phyloP scores from a whole-genome alignment of 2,797 vertebrate genomes.

The Sarcophilus harrisii region DNA sequence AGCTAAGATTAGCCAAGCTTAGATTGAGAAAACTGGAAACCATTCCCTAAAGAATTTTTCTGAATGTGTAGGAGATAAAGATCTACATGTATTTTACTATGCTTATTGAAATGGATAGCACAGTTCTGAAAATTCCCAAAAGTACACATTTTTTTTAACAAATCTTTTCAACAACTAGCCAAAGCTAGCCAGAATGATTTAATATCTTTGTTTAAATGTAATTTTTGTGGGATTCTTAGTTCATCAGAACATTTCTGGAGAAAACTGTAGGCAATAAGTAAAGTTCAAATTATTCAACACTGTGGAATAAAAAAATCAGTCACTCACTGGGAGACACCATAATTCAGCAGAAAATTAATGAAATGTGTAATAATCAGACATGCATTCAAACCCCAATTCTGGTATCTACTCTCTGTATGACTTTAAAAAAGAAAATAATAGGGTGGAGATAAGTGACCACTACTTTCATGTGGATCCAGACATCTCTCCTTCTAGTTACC shows the following conservation, averaged over 20 bases:
- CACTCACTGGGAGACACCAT: background rate
- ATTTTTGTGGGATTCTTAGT: background rate
- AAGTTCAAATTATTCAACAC: background rate
- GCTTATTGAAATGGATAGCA: background rate
- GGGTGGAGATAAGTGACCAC: background rate
- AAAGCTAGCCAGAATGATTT: background rate
- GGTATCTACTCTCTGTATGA: background rate
- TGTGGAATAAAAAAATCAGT: background rate
- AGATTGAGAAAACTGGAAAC: background rate
- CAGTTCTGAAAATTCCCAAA: background rate
- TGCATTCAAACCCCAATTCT: background rate
- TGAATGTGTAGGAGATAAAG: background rate
- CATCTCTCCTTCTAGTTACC: background rate
- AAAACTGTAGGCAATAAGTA: background rate
- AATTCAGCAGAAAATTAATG: background rate
- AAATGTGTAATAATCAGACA: background rate
- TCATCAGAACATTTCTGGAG: background rate
- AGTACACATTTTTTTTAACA: background rate
- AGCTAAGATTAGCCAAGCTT: background rate
- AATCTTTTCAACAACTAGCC: background rate
- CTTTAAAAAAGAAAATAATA: background rate
- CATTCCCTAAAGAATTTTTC: background rate
- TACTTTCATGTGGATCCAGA: background rate
- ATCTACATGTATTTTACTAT: background rate
- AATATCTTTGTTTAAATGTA: background rate